Conservation (phyloP, 2,888 invertebrate species). For the Clivina fossor region DNA sequence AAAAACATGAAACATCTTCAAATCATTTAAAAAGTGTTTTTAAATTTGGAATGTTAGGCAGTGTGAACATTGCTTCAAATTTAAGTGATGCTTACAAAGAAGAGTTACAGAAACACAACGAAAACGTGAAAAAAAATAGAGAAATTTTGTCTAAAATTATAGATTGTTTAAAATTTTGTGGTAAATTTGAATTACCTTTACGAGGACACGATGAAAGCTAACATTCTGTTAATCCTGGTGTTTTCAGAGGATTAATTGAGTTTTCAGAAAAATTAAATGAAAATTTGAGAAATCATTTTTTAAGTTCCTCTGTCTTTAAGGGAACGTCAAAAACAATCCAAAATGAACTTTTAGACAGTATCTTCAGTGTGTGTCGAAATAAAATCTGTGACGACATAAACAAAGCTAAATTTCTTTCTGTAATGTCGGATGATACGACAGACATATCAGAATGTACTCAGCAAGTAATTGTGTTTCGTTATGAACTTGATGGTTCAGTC, state of each 20-base stretch:
- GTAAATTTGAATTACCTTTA: constrained; percentile 45
- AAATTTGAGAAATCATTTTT: constrained; percentile 41
- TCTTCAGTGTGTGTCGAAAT: constrained; percentile 42
- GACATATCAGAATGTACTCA: constrained; percentile 39
- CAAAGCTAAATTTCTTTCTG: constrained; percentile 36
- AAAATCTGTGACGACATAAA: constrained; percentile 41
- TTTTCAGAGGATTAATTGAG: constrained; percentile 44
- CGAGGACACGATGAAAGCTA: constrained; percentile 44
- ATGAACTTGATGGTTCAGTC: constrained; percentile 38
- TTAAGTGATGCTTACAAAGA: constrained; percentile 34
- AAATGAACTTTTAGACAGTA: constrained; percentile 45
- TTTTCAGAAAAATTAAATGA: constrained; percentile 42
- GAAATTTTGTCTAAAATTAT: constrained; percentile 43
- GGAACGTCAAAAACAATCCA: constrained; percentile 44
- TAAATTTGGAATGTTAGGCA: constrained; percentile 25
- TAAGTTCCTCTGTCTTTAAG: constrained; percentile 42
- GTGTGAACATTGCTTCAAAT: constrained; percentile 35
- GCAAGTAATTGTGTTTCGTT: constrained; percentile 44
- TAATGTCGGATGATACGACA: constrained; percentile 40
- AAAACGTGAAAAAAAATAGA: constrained; percentile 37
- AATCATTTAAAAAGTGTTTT: not conserved
- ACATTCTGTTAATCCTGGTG: constrained; percentile 40
- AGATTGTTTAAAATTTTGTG: constrained; percentile 46
- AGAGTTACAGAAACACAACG: constrained; percentile 35
- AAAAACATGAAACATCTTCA: constrained; percentile 5